These are phyloP conservation scores for Aphelenchoides avenae DNA, from an alignment of 1,140 invertebrate species.

Conservation along the genomic window DNA sequence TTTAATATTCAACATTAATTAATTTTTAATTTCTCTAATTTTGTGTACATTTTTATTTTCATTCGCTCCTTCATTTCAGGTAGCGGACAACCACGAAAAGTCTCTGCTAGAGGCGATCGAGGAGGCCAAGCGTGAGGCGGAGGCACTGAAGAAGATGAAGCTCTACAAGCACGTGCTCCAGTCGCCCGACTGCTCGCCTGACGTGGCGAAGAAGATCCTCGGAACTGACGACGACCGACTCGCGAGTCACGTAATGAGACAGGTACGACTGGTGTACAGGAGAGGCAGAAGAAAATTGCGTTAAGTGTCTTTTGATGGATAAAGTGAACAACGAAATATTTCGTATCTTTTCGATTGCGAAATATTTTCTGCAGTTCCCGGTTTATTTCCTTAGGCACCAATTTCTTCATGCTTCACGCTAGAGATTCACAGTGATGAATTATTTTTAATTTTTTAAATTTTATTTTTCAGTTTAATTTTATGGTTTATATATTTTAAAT, in stretches of 20 bases:
- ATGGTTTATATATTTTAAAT: too few relatives aligned
- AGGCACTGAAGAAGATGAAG: slow-evolving; percentile 24
- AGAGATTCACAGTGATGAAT: too few relatives aligned
- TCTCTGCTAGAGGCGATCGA: background rate
- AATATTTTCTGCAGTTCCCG: too few relatives aligned
- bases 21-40: slow-evolving; percentile 5
- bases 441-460: too few relatives aligned
- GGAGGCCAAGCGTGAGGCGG: slow-evolving; percentile 23
- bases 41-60: slow-evolving; percentile 8
- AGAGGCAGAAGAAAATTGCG: background rate
- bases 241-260: slow-evolving; percentile 18
- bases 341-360: too few relatives aligned
- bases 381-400: too few relatives aligned
- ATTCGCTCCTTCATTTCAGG: too few relatives aligned
- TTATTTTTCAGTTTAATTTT: too few relatives aligned
- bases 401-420: too few relatives aligned
- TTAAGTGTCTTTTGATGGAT: too few relatives aligned
- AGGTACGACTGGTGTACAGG: slow-evolving; percentile 5
- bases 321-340: too few relatives aligned
- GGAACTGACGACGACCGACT: slow-evolving; percentile 17
- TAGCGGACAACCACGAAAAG: slow-evolving; percentile 8
- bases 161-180: slow-evolving; percentile 28
- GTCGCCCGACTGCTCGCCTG: background rate
- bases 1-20: slow-evolving; percentile 1
- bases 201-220: slow-evolving; percentile 6